Base-by-base conservation (phyloP, 2,113 vertebrate species). In the Anthoscopus minutus region DNA sequence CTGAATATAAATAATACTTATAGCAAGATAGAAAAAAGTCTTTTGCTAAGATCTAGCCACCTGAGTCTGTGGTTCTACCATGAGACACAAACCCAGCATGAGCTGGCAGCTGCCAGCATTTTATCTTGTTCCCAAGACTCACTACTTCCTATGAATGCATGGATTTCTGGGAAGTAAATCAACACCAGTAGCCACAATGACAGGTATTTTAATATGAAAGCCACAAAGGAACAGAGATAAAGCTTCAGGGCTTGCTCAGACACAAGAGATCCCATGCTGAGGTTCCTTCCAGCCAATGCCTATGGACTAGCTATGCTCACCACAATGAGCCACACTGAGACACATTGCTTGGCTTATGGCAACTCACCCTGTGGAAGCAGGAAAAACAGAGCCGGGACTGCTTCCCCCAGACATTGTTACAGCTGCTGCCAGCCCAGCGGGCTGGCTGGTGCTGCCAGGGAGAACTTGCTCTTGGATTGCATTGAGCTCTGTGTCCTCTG, bases 241-340 rank as follows among this genome's bases (percentile, higher is more conserved):
- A 54, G 30, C 37, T 8, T 9, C 42, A 40, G 1, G 7, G 64
- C 69, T 66, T 71, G 56, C 62, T 83, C 67, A 64, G 48, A 86
- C 53, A 58, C 37, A 4, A 4, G 27, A 69, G 60, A 47, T 23
- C 2, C 7, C 4, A 21, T 19, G 35, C 84, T 51, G 77, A 88
- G 62, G 48, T 37, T 61, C 60, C 64, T 33, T 51, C 60, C 35
- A 71, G 65, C 48, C 1, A 4, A 31, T 19, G 38, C 56, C 83
- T 25, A 27, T 1, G 5, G 69, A 69, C 23, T 45, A 69, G 37
- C 69, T 24, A 6, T 12, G 60, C 30, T 28, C 54, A 50, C 17
- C 3, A 7, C 0, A 0, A 44, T 1, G 6, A 78, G 74, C 33
- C 5, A 13, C 19, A 13, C 60, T 38, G 21, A 28, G 47, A 61